These are phyloP conservation scores for Oncorhynchus clarkii DNA, from an alignment of 2,113 vertebrate species.

Conservation along the genomic window DNA sequence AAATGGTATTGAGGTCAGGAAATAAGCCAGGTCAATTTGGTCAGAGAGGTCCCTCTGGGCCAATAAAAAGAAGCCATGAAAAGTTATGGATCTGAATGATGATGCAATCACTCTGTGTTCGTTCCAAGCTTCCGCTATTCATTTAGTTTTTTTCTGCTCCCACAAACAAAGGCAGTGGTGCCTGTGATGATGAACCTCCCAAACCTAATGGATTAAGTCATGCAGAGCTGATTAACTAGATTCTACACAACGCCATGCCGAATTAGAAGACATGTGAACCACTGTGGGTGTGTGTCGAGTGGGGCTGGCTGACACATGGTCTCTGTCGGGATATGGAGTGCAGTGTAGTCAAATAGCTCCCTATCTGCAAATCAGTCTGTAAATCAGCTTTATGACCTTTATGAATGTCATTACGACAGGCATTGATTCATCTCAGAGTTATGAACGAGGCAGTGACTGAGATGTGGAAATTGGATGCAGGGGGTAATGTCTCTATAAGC, in stretches of 20 bases:
- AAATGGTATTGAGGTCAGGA: no score
- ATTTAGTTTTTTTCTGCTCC: neutral
- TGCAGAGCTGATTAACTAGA: neutral
- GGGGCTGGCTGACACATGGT: neutral
- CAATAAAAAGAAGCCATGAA: no score
- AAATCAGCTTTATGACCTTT: slow-evolving; percentile 19
- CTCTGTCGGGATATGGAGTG: neutral
- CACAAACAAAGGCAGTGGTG: neutral
- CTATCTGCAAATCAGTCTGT: neutral
- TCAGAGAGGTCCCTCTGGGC: no score
- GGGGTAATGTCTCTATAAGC: neutral
- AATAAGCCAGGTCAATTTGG: no score
- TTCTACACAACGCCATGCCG: neutral
- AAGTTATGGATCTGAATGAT: no score
- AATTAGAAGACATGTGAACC: neutral
- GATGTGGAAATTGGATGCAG: slow-evolving; percentile 4
- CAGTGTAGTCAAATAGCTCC: neutral
- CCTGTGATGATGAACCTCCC: neutral
- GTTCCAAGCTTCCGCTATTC: neutral
- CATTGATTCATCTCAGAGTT: slow-evolving; percentile 9
- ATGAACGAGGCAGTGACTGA: neutral
- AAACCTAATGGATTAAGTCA: neutral
- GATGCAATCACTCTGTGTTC: neutral
- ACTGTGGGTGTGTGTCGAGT: neutral
- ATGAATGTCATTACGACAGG: neutral